A percentile compares a stretch with the other conserved stretches of the same genome.
Evolutionary conservation across 2,888 invertebrate species (phyloP).

Genomic region (Agrochola macilenta): DNA sequence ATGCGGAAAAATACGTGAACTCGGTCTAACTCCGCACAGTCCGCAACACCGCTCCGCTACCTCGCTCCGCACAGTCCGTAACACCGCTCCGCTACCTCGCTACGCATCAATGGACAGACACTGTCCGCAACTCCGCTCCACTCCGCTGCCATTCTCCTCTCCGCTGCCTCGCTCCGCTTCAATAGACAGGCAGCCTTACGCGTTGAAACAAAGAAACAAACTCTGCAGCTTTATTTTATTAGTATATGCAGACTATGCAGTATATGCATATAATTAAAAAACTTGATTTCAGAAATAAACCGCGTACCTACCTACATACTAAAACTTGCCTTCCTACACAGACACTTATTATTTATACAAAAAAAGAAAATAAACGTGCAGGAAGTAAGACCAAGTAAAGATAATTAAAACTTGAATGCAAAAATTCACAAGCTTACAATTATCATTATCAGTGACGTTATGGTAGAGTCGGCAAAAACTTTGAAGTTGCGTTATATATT

Average conservation of each 20-base stretch:
- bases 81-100: no score
- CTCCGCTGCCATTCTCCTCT: no score
- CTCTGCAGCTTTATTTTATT: background rate
- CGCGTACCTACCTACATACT: background rate
- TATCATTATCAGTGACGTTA: slow-evolving; percentile 24
- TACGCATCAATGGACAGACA: no score
- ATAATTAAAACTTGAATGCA: slow-evolving; percentile 48
- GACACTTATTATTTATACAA: background rate
- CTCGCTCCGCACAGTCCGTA: no score
- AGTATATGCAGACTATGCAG: background rate
- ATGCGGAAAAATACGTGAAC: no score
- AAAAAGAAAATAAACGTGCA: slow-evolving; percentile 35
- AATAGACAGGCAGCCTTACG: no score
- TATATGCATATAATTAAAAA: background rate
- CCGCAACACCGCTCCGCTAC: no score
- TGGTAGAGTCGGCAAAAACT: slow-evolving; percentile 28
- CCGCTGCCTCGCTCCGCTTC: no score
- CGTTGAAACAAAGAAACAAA: background rate
- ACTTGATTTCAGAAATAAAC: background rate
- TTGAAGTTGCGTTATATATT: slow-evolving; percentile 40
- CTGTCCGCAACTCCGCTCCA: no score
- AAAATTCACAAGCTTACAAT: slow-evolving; percentile 47
- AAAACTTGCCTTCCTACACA: slow-evolving; percentile 10
- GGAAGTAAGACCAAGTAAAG: slow-evolving; percentile 41
- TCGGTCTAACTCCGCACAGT: no score